These are phyloP conservation scores for Mormyrus hasselquistii DNA, from an alignment of 2,797 vertebrate genomes.

Conservation along the genomic window DNA sequence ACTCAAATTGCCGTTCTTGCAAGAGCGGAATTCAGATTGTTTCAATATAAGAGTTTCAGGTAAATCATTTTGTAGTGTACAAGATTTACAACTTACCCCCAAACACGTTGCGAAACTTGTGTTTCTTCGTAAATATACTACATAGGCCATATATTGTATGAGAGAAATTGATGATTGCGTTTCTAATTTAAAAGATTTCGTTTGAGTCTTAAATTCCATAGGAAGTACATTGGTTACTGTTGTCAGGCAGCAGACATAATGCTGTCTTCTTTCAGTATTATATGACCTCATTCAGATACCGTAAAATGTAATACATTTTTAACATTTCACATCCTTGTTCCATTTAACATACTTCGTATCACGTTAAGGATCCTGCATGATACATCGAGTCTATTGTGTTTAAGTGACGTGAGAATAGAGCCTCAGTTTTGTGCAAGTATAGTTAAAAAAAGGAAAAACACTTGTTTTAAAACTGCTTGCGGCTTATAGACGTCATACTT, in stretches of 20 bases:
- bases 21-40: neutral
- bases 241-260: neutral
- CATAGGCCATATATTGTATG: neutral
- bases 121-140: neutral
- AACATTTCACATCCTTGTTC: neutral
- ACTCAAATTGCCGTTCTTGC: neutral
- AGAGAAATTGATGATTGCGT: neutral
- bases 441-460: neutral
- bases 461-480: neutral
- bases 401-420: neutral
- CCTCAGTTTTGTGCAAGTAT: neutral
- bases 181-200: neutral
- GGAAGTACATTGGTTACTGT: neutral
- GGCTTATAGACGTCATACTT: neutral
- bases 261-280: neutral
- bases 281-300: neutral
- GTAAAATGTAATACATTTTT: neutral
- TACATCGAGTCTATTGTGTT: neutral
- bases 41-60: neutral
- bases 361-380: neutral
- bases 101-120: neutral
- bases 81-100: neutral
- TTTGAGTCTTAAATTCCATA: neutral
- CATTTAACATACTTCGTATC: neutral
- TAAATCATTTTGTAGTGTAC: neutral